A percentile compares a stretch with the other conserved stretches of the same genome.
These are phyloP conservation scores for Erpornis zantholeuca DNA, from an alignment of 2,113 vertebrate species.

Conservation along the genomic window DNA sequence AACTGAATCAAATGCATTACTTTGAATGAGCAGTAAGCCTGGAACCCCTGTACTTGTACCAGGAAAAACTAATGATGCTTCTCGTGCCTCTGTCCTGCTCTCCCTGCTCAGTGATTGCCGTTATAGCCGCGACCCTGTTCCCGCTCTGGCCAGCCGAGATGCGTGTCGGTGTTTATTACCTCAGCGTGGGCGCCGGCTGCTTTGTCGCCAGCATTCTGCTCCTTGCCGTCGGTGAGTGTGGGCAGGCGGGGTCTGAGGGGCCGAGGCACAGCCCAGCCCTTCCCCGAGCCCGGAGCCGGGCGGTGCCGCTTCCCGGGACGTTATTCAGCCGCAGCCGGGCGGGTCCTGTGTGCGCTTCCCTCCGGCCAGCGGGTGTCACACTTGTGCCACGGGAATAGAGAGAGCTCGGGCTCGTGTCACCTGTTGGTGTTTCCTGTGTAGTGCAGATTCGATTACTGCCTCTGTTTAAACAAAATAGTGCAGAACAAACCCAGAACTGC, in stretches of 20 bases:
- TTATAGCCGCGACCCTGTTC: slow-evolving; percentile 97
- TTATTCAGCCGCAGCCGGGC: background rate
- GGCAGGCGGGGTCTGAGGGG: background rate
- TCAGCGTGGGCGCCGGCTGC: slow-evolving; percentile 96
- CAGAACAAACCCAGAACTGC: background rate
- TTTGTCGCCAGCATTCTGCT: slow-evolving; percentile 98
- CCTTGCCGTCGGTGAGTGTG: slow-evolving; percentile 90
- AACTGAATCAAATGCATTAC: background rate
- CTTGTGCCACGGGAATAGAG: background rate
- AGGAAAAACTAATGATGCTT: background rate
- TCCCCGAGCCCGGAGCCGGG: background rate
- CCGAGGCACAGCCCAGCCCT: rapidly evolving
- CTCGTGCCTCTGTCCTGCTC: background rate
- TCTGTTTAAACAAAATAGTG: too few relatives aligned
- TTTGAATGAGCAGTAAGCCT: background rate
- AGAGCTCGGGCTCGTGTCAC: rapidly evolving
- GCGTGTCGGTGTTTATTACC: slow-evolving; percentile 97
- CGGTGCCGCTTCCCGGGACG: rapidly evolving
- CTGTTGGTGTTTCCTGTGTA: background rate
- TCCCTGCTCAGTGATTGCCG: slow-evolving; percentile 85
- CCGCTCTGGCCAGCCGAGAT: slow-evolving; percentile 99
- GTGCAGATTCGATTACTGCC: background rate
- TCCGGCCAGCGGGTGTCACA: slow-evolving; percentile 31
- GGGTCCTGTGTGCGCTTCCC: background rate
- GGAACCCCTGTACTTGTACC: background rate